Evolutionary conservation across 2,797 vertebrate species (phyloP).

Genomic region (Neosilurus hyrtlii): DNA sequence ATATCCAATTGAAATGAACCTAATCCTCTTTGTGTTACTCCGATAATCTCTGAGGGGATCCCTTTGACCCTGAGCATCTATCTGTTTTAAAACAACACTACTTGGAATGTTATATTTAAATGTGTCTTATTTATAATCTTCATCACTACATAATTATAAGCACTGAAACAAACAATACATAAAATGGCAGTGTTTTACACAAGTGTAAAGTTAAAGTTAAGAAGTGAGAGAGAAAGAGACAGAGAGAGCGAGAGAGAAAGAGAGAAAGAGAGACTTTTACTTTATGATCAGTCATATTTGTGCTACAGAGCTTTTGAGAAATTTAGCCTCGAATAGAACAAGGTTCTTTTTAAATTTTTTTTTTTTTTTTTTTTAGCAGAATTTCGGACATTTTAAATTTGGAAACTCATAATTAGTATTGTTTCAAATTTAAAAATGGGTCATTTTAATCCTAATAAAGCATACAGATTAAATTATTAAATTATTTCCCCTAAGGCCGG

Average conservation of each 20-base stretch:
- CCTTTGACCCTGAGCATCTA: background rate
- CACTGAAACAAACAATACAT: background rate
- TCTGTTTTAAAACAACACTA: background rate
- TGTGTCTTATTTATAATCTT: background rate
- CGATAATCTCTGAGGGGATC: background rate
- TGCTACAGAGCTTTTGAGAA: background rate
- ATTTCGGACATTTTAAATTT: constrained; percentile 16
- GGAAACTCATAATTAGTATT: constrained; percentile 29
- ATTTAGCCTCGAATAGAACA: background rate
- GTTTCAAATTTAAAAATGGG: constrained; percentile 17
- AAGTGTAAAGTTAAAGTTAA: too few species aligned
- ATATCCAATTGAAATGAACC: constrained; percentile 21
- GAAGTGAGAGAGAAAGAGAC: too few species aligned
- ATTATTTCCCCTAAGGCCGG: constrained; percentile 8
- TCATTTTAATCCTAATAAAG: constrained; percentile 29
- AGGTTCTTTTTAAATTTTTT: background rate
- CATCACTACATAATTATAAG: background rate
- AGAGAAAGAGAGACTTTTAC: background rate
- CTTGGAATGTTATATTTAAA: background rate
- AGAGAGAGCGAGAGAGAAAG: too few species aligned
- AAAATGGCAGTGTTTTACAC: too few species aligned
- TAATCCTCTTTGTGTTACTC: background rate
- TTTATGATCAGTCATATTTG: background rate
- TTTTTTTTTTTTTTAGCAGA: too few species aligned
- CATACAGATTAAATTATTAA: constrained; percentile 11